These are phyloP conservation scores for Punctoribates punctum DNA, from an alignment of 2,888 invertebrate genomes.

Conservation along the genomic window DNA sequence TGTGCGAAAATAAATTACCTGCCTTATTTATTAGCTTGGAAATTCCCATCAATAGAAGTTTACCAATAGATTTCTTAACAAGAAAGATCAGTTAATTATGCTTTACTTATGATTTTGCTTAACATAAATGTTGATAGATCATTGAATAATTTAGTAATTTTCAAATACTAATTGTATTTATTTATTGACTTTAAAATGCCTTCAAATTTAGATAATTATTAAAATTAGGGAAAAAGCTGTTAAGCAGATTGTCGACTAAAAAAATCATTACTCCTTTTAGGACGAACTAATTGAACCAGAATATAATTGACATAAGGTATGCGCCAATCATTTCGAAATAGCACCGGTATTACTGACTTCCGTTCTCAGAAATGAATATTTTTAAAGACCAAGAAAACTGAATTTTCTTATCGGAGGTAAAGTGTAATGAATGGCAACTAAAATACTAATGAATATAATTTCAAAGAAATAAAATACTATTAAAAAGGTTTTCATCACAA, in stretches of 20 bases:
- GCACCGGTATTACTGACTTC: not conserved
- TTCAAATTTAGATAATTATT: too few relatives aligned
- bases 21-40: too few relatives aligned
- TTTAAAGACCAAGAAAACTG: not conserved
- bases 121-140: too few relatives aligned
- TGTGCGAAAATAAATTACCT: not conserved
- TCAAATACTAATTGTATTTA: too few relatives aligned
- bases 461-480: not conserved
- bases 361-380: slow-evolving; percentile 1
- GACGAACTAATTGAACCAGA: too few relatives aligned
- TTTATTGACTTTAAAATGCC: too few relatives aligned
- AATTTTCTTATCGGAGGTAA: not conserved
- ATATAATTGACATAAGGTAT: too few relatives aligned
- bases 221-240: not conserved
- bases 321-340: not conserved
- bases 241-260: not conserved
- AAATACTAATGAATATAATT: not conserved
- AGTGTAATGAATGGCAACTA: slow-evolving; percentile 1
- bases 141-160: too few relatives aligned
- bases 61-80: too few relatives aligned
- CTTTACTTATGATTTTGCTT: too few relatives aligned
- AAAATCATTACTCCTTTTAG: not conserved
- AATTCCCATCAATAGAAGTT: too few relatives aligned
- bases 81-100: too few relatives aligned
- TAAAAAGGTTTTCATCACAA: not conserved